These are phyloP conservation scores for Phengaris arion DNA, from an alignment of 2,888 invertebrate species.

Conservation along the genomic window DNA sequence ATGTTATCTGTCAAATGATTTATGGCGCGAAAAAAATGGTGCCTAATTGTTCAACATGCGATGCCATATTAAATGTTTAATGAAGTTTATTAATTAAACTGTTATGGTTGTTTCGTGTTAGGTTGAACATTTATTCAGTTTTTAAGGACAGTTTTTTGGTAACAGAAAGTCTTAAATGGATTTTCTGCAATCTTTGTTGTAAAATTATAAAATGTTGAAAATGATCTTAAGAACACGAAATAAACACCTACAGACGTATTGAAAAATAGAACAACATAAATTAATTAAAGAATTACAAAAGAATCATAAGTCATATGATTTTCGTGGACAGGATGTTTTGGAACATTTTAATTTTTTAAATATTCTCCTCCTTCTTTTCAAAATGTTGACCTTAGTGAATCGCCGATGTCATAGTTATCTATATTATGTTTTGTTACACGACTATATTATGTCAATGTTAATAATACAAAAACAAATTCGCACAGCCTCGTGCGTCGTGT, in stretches of 20 bases:
- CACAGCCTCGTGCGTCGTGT: constrained; percentile 9
- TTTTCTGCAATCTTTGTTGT: no score
- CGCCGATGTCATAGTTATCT: background rate
- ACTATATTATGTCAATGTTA: constrained; percentile 7
- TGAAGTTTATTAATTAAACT: constrained; percentile 17
- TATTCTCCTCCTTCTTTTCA: background rate
- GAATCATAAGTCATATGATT: background rate
- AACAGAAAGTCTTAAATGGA: no score
- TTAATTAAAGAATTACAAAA: no score
- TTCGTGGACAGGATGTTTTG: background rate
- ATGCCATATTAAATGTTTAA: constrained; percentile 24
- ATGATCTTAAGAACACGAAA: no score
- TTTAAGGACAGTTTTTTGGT: background rate
- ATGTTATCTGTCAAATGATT: constrained; percentile 42
- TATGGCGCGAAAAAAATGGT: constrained; percentile 45
- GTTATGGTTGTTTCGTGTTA: background rate
- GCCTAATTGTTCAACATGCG: constrained; percentile 44
- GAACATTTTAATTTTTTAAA: no score
- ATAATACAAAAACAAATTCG: constrained; percentile 12
- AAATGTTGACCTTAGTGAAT: background rate
- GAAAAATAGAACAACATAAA: no score
- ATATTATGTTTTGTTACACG: background rate
- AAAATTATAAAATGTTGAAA: no score
- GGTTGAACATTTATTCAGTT: background rate
- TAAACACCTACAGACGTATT: no score